Base-by-base conservation (phyloP, 2,888 invertebrate genomes). In the Amphipyra tragopoginis region DNA sequence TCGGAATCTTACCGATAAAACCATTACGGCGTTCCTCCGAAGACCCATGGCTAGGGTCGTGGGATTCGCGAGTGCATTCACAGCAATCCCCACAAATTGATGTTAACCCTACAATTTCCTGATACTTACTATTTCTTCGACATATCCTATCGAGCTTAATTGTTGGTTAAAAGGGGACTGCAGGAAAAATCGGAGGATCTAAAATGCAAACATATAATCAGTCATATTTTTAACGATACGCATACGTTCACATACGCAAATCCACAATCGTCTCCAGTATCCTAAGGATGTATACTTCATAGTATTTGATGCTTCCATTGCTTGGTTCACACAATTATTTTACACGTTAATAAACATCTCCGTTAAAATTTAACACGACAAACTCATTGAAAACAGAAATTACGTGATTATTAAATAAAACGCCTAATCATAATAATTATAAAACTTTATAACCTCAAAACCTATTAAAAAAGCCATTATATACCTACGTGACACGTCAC, bases 381-480 rank as follows among this genome's bases (percentile, higher is more conserved):
- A 54, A 53, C 56, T 39, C 71, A 67, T 55, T 26, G 34, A 33
- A 67, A 54, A 43, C 47, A 5, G 4, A 52, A 52, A 39, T n/a
- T 47, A 51, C 62, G 63, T 63, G 65, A 56, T 75, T 65, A 58
- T 64, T 54, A 67, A 67, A 59, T 56, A 59, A 64, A 70, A 52
- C 9, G 52, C 47, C 55, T 51, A 61, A 65, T 74, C 69, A 70
- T 60, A 38, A 47, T 62, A 68, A 72, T 74, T 72, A 61, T 61
- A 64, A 63, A 63, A 64, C 29, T 74, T 69, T 61, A 66, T 63
- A 61, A 61, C 71, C 54, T 50, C 57, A 55, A 65, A 76, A 68
- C 63, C 66, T 70, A 79, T 69, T 71, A 75, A 75, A 76, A 75
- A 59, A 38, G 44, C 57, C 63, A 75, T 77, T 75, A 71, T 44